Base-by-base conservation (phyloP, 2,113 vertebrate species). In the Dromiciops gliroides region DNA sequence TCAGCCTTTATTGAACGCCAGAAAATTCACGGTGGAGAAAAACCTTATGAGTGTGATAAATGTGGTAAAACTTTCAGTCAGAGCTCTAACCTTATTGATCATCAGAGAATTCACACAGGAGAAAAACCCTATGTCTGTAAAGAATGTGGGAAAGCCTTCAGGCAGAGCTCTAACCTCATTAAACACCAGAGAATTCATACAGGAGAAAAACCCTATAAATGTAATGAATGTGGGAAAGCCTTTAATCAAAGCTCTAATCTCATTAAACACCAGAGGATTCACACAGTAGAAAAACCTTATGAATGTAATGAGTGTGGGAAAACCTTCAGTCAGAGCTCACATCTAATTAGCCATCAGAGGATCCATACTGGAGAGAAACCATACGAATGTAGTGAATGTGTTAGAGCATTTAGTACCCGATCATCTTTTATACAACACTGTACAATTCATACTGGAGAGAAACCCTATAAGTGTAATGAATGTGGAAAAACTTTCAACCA, bases 161-260 rank as follows among this genome's bases (percentile, higher is more conserved):
- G 67, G n/a, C 67, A 83, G 67, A 83, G 67, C n/a, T 83, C 67
- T 44, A 83, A 83, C n/a, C 67, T 83, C n/a, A 83, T 83, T 44
- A 83, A 83, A 83, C 67, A 83, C 67, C 67, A 83, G 67, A 83
- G 67, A 83, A 83, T 83, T 83, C 67, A 83, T n/a, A 83, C 67
- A 83, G 67, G 67, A 83, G 67, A 83, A 83, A 83, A 83, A 83
- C 67, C 67, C 37, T 83, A 83, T 83, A 83, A 83, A 23, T 83
- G 67, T 83, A 83, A 83, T 44, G 67, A 83, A 83, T 83, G 67
- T 44, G 67, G 67, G 37, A 83, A 83, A 83, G 67, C 67, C n/a
- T 83, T 83, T 44, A 83, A 83, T 83, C 67, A 83, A 83, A 83
- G 67, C 19, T 83, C 67, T 44, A 83, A 83, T 83, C 67, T 83